These are phyloP conservation scores for Allacma fusca DNA, from an alignment of 2,888 invertebrate species.

Conservation along the genomic window DNA sequence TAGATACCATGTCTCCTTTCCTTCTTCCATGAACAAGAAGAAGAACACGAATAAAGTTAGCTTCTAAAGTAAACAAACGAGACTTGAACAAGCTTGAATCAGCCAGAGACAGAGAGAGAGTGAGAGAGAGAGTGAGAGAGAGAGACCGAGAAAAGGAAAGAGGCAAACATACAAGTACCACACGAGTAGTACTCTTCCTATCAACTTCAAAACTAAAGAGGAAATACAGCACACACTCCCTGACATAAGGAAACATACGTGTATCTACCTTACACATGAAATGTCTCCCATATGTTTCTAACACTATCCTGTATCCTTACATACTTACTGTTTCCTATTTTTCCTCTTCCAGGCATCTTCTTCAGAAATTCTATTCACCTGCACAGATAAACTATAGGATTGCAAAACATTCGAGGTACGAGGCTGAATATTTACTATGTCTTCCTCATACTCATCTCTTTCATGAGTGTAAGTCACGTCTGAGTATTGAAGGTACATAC, in stretches of 20 bases:
- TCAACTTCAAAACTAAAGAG: not conserved
- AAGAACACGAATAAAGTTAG: conserved; percentile 18
- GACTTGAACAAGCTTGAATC: conserved; percentile 10
- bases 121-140: too few species aligned
- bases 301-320: not conserved
- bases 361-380: conserved; percentile 13
- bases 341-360: not conserved
- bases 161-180: not conserved
- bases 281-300: not conserved
- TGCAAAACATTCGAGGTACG: too few species aligned
- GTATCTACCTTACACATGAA: too few species aligned
- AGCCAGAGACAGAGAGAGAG: conserved; percentile 6
- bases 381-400: not conserved
- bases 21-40: not conserved
- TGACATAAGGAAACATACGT: too few species aligned
- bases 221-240: not conserved
- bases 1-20: not conserved
- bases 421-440: too few species aligned
- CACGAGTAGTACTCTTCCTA: not conserved
- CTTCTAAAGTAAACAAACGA: conserved; percentile 38
- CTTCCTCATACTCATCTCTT: not conserved
- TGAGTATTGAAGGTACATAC: not conserved
- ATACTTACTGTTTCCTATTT: not conserved
- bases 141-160: conserved; percentile 10
- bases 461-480: not conserved